Conservation (phyloP, 2,888 invertebrate species). For the Colletes collaris region DNA sequence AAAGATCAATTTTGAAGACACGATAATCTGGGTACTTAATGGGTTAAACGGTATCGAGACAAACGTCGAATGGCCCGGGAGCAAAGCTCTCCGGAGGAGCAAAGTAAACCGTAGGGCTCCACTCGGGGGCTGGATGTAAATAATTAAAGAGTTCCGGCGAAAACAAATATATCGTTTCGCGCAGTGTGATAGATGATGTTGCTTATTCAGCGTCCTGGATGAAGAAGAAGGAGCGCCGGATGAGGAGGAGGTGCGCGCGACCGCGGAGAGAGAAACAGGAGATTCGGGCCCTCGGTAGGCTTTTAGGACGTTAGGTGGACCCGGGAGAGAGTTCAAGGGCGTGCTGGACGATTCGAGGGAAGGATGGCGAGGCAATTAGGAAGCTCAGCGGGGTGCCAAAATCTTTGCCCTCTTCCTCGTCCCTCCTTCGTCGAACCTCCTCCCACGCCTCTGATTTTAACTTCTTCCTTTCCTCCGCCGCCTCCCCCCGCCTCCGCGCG, state of each 20-base stretch:
- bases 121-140: slow-evolving; percentile 75
- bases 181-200: slow-evolving; percentile 82
- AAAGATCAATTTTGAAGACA: too few relatives aligned
- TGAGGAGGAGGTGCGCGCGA: slow-evolving; percentile 44
- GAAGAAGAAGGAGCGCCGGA: slow-evolving; percentile 48
- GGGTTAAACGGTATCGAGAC: neutral
- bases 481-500: slow-evolving; percentile 6
- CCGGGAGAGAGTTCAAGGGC: slow-evolving; percentile 80
- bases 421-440: slow-evolving; percentile 54
- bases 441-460: slow-evolving; percentile 55
- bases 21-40: too few relatives aligned
- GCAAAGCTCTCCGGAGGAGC: slow-evolving; percentile 26
- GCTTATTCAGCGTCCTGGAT: slow-evolving; percentile 77
- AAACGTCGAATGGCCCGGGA: slow-evolving; percentile 10
- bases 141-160: slow-evolving; percentile 80
- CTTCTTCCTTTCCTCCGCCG: slow-evolving; percentile 24
- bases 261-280: slow-evolving; percentile 56
- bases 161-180: slow-evolving; percentile 83
- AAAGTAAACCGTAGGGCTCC: slow-evolving; percentile 54
- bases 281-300: slow-evolving; percentile 64
- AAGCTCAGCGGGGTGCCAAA: slow-evolving; percentile 81
- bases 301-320: slow-evolving; percentile 71
- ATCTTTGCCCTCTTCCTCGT: slow-evolving; percentile 74
- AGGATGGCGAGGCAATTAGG: slow-evolving; percentile 81
- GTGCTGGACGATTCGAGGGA: slow-evolving; percentile 72